Base-by-base conservation (phyloP, 1,140 invertebrate genomes). In the Dolichoris vasculosae region DNA sequence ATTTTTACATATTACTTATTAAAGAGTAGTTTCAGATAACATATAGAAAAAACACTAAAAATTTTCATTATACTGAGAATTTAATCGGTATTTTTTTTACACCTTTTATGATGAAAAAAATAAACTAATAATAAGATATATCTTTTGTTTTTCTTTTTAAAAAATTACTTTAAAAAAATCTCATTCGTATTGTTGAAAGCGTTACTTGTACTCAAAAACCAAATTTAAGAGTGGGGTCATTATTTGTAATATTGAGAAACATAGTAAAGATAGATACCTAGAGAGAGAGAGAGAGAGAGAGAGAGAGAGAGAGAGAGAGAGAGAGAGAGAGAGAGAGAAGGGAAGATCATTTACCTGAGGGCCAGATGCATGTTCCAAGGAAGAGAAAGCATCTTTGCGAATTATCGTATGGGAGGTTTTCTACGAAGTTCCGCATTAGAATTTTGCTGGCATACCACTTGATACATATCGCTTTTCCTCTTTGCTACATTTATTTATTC, bases 181-280 rank as follows among this genome's bases (percentile, higher is more conserved):
- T 9, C 35, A 30, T 11, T 40, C 69, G 23, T 69, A 30, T 0
- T n/a, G 75, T n/a, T 17, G 59, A 43, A 73, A 67, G 77, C 83
- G 64, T 85, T 78, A 80, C 59, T 63, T 67, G 71, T 63, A 55
- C 51, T 63, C 81, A 17, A 13, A 64, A 76, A 32, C 43, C 84
- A 48, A 77, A 51, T 76, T 85, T 55, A 81, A 85, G 84, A 85
- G 81, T 78, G 76, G 84, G 84, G 84, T 85, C 84, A 85, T 85
- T 85, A 78, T 78, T 85, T 78, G 84, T 81, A 32, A 67, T 59
- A 76, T 38, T 35, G 40, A 32, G 64, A 32, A 76, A 30, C 17
- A 76, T 8, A 43, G 64, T n/a, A n/a, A n/a, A n/a, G n/a, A n/a
- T n/a, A n/a, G n/a, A n/a, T n/a, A n/a, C n/a, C n/a, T n/a, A n/a